These are phyloP conservation scores for Platorchestia sp. DNA, from an alignment of 1,140 invertebrate species.

Conservation along the genomic window DNA sequence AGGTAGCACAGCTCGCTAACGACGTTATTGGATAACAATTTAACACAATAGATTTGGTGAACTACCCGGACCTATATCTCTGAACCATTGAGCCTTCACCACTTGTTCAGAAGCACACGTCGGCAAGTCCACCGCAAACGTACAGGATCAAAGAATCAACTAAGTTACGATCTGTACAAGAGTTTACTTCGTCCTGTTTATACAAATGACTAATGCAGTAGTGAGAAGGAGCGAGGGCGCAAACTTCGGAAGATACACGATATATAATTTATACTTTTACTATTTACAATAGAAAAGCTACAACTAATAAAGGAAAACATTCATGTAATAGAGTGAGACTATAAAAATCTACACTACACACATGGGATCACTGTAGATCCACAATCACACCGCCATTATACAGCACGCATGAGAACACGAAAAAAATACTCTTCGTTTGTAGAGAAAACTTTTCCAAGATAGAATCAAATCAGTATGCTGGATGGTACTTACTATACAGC, in stretches of 20 bases:
- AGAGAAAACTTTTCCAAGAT: background rate
- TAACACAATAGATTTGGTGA: no score
- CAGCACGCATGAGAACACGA: background rate
- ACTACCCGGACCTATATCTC: no score
- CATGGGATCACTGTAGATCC: background rate
- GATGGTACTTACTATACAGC: background rate
- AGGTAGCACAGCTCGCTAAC: no score
- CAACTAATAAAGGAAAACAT: conserved; percentile 5
- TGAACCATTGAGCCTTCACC: no score
- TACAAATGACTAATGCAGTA: conserved; percentile 40
- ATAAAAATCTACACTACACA: background rate
- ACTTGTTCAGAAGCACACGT: no score
- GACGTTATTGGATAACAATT: no score
- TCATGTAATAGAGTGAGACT: background rate
- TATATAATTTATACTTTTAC: conserved; percentile 16
- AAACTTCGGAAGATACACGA: conserved; percentile 39
- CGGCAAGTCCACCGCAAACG: no score
- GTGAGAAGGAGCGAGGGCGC: conserved; percentile 13
- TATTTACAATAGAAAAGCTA: conserved; percentile 40
- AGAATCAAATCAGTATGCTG: background rate
- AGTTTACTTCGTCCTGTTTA: conserved; percentile 34
- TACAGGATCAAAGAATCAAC: background rate
- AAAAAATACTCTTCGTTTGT: background rate
- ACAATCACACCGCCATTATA: background rate
- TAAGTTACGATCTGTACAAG: background rate